Base-by-base conservation (phyloP, 2,113 vertebrate species). In the Blennius ocellaris region DNA sequence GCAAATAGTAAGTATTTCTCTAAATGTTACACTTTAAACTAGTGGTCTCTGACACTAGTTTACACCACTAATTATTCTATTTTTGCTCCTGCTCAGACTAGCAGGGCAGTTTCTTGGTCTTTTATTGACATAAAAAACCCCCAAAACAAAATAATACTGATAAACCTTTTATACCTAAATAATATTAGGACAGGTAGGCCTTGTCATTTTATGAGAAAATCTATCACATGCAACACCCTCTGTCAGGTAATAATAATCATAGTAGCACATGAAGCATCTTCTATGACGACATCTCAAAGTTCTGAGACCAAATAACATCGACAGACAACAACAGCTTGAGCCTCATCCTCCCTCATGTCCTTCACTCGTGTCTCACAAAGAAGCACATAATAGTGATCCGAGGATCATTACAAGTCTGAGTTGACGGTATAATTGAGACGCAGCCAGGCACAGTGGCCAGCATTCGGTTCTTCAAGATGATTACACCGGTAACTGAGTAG, bases 401-500 rank as follows among this genome's bases (percentile, higher is more conserved):
- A 21, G 48, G 10, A 36, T 17, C 36, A 61, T 39, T 11, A 48
- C 45, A 5, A 48, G 9, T 39, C 44, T 38, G 11, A 8, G 6
- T 15, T 60, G 36, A 8, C 11, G 11, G 47, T 12, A 5, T 43
- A 40, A 74, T 51, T 40, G 47, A 16, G 12, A 38, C 36, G 43
- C 17, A 11, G 40, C 7, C 1, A 3, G 1, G 1, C 30, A 30
- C 14, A 68, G 12, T 7, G 39, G 54, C 16, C n/a, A 7, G 8
- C 14, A 14, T 30, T 30, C 4, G 14, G 17, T 52, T 21, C 16
- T 63, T 43, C 51, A 59, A 11, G 52, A 10, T 69, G 52, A 61
- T 52, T 72, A 56, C 37, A 47, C 21, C 45, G 39, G 16, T 40
- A 53, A 48, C 39, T 21, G 37, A 73, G 62, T 44, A n/a, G 43